These are phyloP conservation scores for Chrysodeixis includens DNA, from an alignment of 2,888 invertebrate species.

Conservation along the genomic window DNA sequence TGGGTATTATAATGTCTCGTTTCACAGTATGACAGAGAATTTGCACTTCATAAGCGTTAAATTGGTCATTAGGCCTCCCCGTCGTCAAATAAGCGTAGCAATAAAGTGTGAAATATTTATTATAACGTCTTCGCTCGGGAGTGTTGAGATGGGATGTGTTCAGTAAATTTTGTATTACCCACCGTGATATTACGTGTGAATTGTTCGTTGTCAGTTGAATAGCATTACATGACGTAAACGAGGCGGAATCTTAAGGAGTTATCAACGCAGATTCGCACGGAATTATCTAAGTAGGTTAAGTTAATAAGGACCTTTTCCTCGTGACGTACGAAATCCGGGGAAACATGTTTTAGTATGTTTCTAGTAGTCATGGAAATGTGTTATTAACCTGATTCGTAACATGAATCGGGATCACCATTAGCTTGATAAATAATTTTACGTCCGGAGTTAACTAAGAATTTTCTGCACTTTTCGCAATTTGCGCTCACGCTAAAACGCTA, in stretches of 20 bases:
- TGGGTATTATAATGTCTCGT: conserved; percentile 85
- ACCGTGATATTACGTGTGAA: conserved; percentile 50
- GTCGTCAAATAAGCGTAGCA: conserved; percentile 77
- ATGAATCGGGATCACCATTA: conserved; percentile 6
- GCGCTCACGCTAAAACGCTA: too few relatives aligned
- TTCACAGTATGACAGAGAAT: conserved; percentile 85
- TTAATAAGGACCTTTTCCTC: conserved; percentile 27
- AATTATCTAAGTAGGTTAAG: conserved; percentile 38
- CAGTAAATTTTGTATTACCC: conserved; percentile 58
- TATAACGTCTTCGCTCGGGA: conserved; percentile 66
- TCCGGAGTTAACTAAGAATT: neutral
- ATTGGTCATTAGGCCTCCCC: conserved; percentile 83
- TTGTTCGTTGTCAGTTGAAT: conserved; percentile 53
- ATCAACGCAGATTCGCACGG: conserved; percentile 45
- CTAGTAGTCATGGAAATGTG: neutral
- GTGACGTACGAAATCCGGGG: conserved; percentile 15
- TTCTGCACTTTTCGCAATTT: neutral
- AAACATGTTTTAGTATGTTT: neutral
- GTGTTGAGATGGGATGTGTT: conserved; percentile 52
- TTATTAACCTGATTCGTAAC: neutral
- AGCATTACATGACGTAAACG: conserved; percentile 45
- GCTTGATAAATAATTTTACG: neutral
- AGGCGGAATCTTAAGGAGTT: conserved; percentile 41
- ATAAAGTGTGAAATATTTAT: conserved; percentile 84
- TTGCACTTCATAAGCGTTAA: conserved; percentile 88